Base-by-base conservation (phyloP, 1,140 invertebrate genomes). In the Phenacoccus solenopsis region DNA sequence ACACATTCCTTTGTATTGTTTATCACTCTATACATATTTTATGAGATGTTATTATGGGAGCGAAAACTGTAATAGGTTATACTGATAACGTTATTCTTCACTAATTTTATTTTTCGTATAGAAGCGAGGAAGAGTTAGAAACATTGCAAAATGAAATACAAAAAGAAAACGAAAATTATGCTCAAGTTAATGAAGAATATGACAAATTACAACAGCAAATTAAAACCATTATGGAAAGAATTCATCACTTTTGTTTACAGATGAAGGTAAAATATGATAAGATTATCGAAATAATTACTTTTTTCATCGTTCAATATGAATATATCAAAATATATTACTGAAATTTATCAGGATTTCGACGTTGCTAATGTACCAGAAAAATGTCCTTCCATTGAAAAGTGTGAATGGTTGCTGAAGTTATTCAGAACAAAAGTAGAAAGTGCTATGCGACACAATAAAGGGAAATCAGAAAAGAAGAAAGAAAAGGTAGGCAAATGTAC, bases 111-210 rank as follows among this genome's bases (percentile, higher is more conserved):
- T 28, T 69, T 70, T 73, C 72, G 79, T 78, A 68, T 74, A 89
- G 88, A 72, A 87, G 86, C 72, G 83, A 86, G 67, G 87, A 89
- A 72, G 81, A 86, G 73, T 79, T 87, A 57, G 81, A 83, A 28
- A 80, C 82, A 61, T 74, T 88, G 1, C 87, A 87, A 75, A 74
- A 75, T 1, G 78, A 82, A 72, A 88, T 88, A 68, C 72, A 80
- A 13, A 77, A 81, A 69, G 80, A 85, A 72, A 70, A 27, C 21
- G 73, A 38, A 76, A 76, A 5, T 80, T 81, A 73, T 78, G 82
- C 67, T 76, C 38, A 75, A 1, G 77, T 79, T 16, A 77, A 78
- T 27, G 75, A 79, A 13, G 77, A 84, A 32, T 72, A 68, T 35
- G 72, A 72, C 64, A 22, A 64, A 25, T 27, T 64, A 10, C 68